Evolutionary conservation across 23 tunicate genomes (phyloP), one percentile per base, ranked within the genome.

Genomic region (Pegea sp.): DNA sequence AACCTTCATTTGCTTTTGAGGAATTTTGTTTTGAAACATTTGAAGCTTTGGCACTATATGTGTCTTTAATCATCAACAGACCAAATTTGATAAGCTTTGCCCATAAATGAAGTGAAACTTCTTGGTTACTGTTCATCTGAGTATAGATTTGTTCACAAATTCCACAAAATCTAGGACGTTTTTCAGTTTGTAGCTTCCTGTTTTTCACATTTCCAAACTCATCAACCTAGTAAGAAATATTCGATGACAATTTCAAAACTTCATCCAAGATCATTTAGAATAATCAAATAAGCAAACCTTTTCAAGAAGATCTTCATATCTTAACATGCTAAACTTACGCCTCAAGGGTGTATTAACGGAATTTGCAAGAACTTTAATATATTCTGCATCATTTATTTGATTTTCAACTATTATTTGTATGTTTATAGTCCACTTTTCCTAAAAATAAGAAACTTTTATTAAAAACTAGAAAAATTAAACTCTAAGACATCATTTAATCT

Each of bases 41-140:
- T n/a, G n/a, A n/a, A n/a, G n/a, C n/a, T n/a, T n/a, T n/a, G n/a
- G n/a, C n/a, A n/a, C n/a, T n/a, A n/a, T n/a, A n/a, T n/a, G n/a
- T n/a, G n/a, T n/a, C n/a, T n/a, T n/a, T n/a, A 0, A 74, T 67
- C 44, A 73, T 73, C 6, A 84, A 20, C 58, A 84, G 33, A 24
- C 73, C 76, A 54, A 84, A 72, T 57, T 84, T 84, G 30, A 84
- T 73, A 1, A 84, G 68, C 48, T 84, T 84, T 24, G 95, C 95
- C 81, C 81, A 84, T 23, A 84, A 49, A 18, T 71, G 81, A 22
- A 84, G 30, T 0, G 95, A 84, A 24, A 84, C 64, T 22, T 73
- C 84, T 54, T 84, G 76, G 1, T 62, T 68, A 21, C 71, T 72
- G 33, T 68, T 65, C 28, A 55, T 58, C 24, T 68, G 58, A 3